Evolutionary conservation across 1,140 invertebrate genomes (phyloP).

Genomic region (Colletes gigas): DNA sequence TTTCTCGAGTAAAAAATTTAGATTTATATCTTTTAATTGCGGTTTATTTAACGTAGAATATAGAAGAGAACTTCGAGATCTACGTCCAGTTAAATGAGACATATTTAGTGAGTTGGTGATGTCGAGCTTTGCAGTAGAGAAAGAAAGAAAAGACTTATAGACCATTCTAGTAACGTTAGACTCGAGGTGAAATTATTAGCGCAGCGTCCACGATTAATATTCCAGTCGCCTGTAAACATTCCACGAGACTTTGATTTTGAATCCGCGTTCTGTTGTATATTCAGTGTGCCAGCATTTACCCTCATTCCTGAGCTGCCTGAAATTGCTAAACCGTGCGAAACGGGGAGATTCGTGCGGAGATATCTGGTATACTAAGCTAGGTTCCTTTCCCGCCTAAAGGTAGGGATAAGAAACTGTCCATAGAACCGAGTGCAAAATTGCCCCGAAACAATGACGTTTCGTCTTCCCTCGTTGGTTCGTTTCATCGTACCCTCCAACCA

Average conservation of each 20-base stretch:
- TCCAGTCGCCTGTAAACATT: not conserved
- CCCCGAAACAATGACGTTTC: constrained; percentile 8
- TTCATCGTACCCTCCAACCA: not conserved
- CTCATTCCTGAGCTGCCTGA: not conserved
- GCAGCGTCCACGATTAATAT: not conserved
- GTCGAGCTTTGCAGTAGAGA: too few relatives aligned
- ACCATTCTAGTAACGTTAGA: too few relatives aligned
- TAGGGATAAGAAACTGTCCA: constrained; percentile 5
- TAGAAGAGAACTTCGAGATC: too few relatives aligned
- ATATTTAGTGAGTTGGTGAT: too few relatives aligned
- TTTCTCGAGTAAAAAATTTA: too few relatives aligned
- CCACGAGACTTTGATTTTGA: constrained; percentile 1
- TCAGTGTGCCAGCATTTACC: not conserved
- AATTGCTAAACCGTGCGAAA: constrained; percentile 3
- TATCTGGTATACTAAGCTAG: not conserved
- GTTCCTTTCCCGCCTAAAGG: not conserved
- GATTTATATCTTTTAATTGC: too few relatives aligned
- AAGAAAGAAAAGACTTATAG: too few relatives aligned
- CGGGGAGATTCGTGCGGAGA: not conserved
- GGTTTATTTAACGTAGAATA: too few relatives aligned
- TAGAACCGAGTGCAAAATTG: not conserved
- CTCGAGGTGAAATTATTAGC: not conserved
- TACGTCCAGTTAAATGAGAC: too few relatives aligned
- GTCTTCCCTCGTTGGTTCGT: not conserved
- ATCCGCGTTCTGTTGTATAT: too few relatives aligned